These are phyloP conservation scores for Chrysina gloriosa DNA, from an alignment of 2,888 invertebrate species.

Conservation along the genomic window DNA sequence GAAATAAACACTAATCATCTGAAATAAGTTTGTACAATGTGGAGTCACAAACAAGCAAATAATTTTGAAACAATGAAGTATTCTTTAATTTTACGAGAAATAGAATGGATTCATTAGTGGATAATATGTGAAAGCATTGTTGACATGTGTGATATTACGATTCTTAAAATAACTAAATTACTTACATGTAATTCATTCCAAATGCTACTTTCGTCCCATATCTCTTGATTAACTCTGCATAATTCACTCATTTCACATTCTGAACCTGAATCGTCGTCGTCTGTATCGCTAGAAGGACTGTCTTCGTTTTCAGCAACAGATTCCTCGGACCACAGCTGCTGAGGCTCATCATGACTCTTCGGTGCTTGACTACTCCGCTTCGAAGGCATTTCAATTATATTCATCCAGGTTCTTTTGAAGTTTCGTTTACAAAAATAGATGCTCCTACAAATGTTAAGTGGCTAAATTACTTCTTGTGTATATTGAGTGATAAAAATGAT, in stretches of 20 bases:
- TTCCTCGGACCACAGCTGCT: constrained; percentile 39
- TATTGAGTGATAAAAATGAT: not conserved
- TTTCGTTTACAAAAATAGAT: constrained; percentile 30
- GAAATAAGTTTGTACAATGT: too few species aligned
- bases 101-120: too few species aligned
- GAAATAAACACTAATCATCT: too few species aligned
- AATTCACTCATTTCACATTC: constrained; percentile 53
- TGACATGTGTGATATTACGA: too few species aligned
- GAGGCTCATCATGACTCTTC: constrained; percentile 35
- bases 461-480: constrained; percentile 11
- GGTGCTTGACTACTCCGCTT: constrained; percentile 7
- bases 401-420: constrained; percentile 24
- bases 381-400: constrained; percentile 29
- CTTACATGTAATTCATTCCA: constrained; percentile 59
- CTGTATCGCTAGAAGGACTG: constrained; percentile 69
- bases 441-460: constrained; percentile 12
- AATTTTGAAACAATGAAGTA: too few species aligned
- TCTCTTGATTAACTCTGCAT: constrained; percentile 53
- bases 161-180: not conserved
- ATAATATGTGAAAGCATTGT: too few species aligned
- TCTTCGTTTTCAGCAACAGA: constrained; percentile 46
- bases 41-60: too few species aligned
- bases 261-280: constrained; percentile 65
- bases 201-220: constrained; percentile 58
- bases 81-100: too few species aligned